Evolutionary conservation across 2,113 vertebrate species (phyloP).

Genomic region (Toxotes chatareus): DNA sequence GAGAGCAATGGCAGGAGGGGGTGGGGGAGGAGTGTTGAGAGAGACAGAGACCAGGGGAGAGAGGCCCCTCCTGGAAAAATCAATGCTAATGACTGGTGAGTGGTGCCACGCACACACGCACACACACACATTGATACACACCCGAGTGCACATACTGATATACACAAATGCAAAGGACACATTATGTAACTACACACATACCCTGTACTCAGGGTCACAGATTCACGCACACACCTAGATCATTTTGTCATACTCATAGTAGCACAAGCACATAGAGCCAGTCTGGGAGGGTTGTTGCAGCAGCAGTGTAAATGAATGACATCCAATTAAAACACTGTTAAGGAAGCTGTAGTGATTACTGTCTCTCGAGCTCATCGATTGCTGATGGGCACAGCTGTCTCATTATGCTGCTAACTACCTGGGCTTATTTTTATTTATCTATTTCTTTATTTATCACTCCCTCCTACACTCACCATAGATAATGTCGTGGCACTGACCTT

Average conservation of each 20-base stretch:
- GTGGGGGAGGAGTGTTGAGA: not conserved
- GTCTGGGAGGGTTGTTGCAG: constrained; percentile 23
- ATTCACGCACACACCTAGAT: constrained; percentile 15
- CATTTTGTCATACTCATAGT: constrained; percentile 16
- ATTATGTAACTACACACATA: constrained; percentile 54
- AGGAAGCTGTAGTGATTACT: constrained; percentile 75
- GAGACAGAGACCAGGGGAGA: constrained; percentile 41
- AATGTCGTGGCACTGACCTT: constrained; percentile 65
- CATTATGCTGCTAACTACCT: constrained; percentile 75
- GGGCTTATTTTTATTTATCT: constrained; percentile 68
- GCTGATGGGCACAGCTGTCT: constrained; percentile 67
- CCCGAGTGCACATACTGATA: constrained; percentile 23
- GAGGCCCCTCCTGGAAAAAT: constrained; percentile 68
- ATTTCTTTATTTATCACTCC: constrained; percentile 66
- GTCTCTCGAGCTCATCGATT: constrained; percentile 69
- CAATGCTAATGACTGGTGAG: constrained; percentile 70
- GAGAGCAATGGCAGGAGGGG: constrained; percentile 28
- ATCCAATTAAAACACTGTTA: constrained; percentile 74
- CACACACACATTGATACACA: constrained; percentile 45
- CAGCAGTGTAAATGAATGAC: constrained; percentile 66
- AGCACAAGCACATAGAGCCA: not conserved
- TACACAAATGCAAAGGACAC: constrained; percentile 44
- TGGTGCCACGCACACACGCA: constrained; percentile 53
- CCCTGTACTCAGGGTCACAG: not conserved
- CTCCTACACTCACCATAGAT: constrained; percentile 16